These are phyloP conservation scores for Temnothorax ravouxi DNA, from an alignment of 2,888 invertebrate species.

Conservation along the genomic window DNA sequence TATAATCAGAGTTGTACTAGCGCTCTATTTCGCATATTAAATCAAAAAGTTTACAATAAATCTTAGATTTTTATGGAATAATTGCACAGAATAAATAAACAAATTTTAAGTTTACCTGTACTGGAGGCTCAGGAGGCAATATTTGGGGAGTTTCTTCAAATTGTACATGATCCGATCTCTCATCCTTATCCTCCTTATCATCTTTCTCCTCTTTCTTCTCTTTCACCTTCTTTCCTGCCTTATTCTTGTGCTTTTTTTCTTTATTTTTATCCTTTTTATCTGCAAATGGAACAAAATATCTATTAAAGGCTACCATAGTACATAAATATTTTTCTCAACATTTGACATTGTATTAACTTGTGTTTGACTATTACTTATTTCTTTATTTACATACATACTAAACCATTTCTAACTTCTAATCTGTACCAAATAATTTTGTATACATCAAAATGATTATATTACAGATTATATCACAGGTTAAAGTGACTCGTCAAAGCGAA, in stretches of 20 bases:
- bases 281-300: slow-evolving; percentile 51
- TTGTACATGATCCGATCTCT: slow-evolving; percentile 90
- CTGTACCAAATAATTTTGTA: background rate
- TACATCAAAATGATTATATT: background rate
- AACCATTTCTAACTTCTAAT: background rate
- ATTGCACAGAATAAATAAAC: slow-evolving; percentile 13
- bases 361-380: background rate
- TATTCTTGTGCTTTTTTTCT: slow-evolving; percentile 76
- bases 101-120: slow-evolving; percentile 61
- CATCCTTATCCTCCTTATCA: slow-evolving; percentile 87
- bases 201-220: slow-evolving; percentile 88
- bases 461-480: background rate
- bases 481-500: background rate
- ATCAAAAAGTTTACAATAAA: background rate
- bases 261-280: slow-evolving; percentile 81
- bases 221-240: slow-evolving; percentile 85
- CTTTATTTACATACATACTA: background rate
- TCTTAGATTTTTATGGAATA: background rate
- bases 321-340: background rate
- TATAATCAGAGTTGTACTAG: background rate
- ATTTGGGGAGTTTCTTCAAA: slow-evolving; percentile 91
- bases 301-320: background rate
- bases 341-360: background rate
- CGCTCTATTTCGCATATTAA: background rate
- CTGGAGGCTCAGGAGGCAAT: slow-evolving; percentile 87